Evolutionary conservation across 2,797 vertebrate species (phyloP).

Genomic region (Myotis myotis): DNA sequence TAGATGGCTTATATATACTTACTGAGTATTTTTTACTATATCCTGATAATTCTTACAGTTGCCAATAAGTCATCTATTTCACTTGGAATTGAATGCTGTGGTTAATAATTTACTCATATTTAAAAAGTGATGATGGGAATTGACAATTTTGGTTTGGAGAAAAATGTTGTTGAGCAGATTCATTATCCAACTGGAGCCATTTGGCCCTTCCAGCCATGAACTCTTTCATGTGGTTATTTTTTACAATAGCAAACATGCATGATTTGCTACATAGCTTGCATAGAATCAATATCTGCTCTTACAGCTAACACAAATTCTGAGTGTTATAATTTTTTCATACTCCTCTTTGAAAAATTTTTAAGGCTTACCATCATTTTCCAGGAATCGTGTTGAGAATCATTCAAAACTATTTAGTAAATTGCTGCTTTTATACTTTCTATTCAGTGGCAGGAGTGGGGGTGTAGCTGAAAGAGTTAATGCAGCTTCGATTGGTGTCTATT

Average conservation of each 20-base stretch:
- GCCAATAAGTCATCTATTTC: background rate
- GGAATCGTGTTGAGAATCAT: slow-evolving; percentile 54
- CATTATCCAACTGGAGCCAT: background rate
- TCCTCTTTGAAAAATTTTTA: slow-evolving; percentile 45
- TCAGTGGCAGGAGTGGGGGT: background rate
- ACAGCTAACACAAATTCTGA: background rate
- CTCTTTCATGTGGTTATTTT: background rate
- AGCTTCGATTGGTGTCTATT: slow-evolving; percentile 20
- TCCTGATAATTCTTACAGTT: background rate
- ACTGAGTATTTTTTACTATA: background rate
- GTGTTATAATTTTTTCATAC: slow-evolving; percentile 11
- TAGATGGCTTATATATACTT: background rate
- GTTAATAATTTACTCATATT: slow-evolving; percentile 5
- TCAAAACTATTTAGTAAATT: slow-evolving; percentile 63
- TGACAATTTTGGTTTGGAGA: background rate
- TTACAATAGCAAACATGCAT: background rate
- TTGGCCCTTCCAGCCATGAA: background rate
- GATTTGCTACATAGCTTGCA: background rate
- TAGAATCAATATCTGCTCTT: background rate
- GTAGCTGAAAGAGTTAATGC: slow-evolving; percentile 49
- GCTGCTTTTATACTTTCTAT: slow-evolving; percentile 46
- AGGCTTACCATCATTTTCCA: slow-evolving; percentile 41
- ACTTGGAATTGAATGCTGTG: background rate
- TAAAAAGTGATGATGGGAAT: background rate
- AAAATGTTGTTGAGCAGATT: background rate